Percentiles rank a stretch among this genome's conserved stretches.
phyloP scores from a whole-genome alignment of 2,113 vertebrate species.

The Pollimyrus isidori region DNA sequence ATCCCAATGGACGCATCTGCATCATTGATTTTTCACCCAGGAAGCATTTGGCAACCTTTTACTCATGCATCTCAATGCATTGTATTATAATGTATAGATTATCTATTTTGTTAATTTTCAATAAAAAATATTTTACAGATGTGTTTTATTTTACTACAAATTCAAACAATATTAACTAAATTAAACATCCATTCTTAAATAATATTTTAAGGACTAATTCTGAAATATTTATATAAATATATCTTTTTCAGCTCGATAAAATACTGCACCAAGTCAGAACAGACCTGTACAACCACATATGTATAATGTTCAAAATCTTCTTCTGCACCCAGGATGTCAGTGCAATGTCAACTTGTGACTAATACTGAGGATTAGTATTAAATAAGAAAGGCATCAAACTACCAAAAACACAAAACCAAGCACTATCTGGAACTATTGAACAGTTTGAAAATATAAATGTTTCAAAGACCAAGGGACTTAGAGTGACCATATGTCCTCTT shows the following conservation, averaged over 20 bases:
- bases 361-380: not conserved
- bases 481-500: not conserved
- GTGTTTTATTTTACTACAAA: slow-evolving; percentile 53
- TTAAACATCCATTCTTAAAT: not conserved
- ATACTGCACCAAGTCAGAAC: not conserved
- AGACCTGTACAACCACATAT: not conserved
- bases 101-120: slow-evolving; percentile 95
- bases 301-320: not conserved
- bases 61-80: slow-evolving; percentile 61
- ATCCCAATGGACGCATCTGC: not conserved
- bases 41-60: slow-evolving; percentile 40
- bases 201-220: not conserved
- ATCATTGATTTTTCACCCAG: slow-evolving; percentile 17
- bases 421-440: not conserved
- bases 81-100: slow-evolving; percentile 72
- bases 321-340: not conserved
- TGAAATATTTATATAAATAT: not conserved
- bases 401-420: not conserved
- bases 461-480: not conserved
- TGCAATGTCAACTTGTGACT: not conserved
- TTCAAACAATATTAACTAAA: not conserved
- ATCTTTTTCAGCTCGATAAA: not conserved
- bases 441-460: not conserved
- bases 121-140: slow-evolving; percentile 79
- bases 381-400: not conserved